Evolutionary conservation across 1,140 invertebrate species (phyloP), one percentile per base, ranked within the genome.

Genomic region (Scaptomyza pallida): DNA sequence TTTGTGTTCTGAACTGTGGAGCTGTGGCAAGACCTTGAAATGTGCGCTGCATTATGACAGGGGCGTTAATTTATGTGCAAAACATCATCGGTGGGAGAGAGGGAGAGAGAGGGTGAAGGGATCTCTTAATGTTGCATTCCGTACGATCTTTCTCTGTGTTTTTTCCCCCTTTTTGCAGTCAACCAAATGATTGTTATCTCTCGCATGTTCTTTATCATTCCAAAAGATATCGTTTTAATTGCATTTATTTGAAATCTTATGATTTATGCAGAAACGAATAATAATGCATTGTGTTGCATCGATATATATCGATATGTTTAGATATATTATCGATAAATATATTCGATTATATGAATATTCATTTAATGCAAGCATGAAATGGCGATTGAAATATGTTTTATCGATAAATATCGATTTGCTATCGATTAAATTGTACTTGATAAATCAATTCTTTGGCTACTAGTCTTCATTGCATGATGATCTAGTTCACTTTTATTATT

Each of bases 21-120:
- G 44, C 43, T 59, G 59, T 72, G 68, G 52, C 56, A 71, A 80
- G 81, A 85, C 81, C 81, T 85, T 85, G 81, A 85, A 83, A 85
- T 75, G 75, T 55, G 61, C 26, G 62, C 15, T 52, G 72, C 78
- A 74, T 30, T 85, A 85, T 85, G 81, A 86, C 82, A 85, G 81
- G 77, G 82, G 81, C 81, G 81, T 86, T 85, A 85, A 85, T 85
- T 85, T 85, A 85, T 85, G 77, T 86, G 81, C 35, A 60, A 37
- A 41, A 51, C 21, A 26, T 5, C 8, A 13, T 5, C 5, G 17
- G 8, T 21, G 23, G 40, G n/a, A 54, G 17, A 26, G 40, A 30
- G 16, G 33, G 15, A 30, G 50, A 9, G 41, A 10, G 30, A 54
- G 37, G 9, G 8, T 16, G 3, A n/a, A 33, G 23, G 23, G 45